Evolutionary conservation across 2,888 invertebrate genomes (phyloP).

Genomic region (Vannuccia rotundouncinata): DNA sequence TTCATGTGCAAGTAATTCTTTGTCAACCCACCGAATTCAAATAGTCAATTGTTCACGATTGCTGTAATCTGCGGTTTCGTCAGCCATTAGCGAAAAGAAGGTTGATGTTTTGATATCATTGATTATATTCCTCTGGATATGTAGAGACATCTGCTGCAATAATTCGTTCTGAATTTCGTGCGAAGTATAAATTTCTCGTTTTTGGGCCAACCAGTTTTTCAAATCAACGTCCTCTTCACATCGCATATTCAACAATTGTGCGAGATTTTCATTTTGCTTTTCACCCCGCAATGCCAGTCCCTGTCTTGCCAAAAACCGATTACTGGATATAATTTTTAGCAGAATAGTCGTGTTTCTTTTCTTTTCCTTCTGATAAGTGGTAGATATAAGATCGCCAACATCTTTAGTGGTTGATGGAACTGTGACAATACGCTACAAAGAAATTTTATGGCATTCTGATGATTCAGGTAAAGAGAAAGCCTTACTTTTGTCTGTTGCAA

Average conservation of each 20-base stretch:
- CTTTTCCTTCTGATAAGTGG: slow-evolving; percentile 40
- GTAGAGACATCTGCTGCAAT: slow-evolving; percentile 41
- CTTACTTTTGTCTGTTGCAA: slow-evolving; percentile 35
- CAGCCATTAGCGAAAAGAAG: slow-evolving; percentile 42
- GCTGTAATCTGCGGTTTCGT: slow-evolving; percentile 42
- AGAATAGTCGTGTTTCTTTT: slow-evolving; percentile 37
- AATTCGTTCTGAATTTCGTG: slow-evolving; percentile 43
- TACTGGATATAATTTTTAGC: slow-evolving; percentile 40
- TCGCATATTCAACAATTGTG: slow-evolving; percentile 41
- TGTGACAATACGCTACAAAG: slow-evolving; percentile 37
- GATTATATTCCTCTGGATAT: slow-evolving; percentile 40
- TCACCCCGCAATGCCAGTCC: slow-evolving; percentile 41
- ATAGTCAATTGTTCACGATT: slow-evolving; percentile 43
- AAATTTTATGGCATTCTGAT: slow-evolving; percentile 40
- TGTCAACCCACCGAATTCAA: slow-evolving; percentile 41
- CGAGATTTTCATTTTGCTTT: slow-evolving; percentile 41
- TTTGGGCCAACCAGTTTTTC: slow-evolving; percentile 41
- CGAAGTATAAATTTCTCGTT: slow-evolving; percentile 41
- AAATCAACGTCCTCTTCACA: slow-evolving; percentile 39
- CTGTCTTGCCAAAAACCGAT: slow-evolving; percentile 41
- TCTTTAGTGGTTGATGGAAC: slow-evolving; percentile 11
- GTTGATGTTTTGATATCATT: neutral
- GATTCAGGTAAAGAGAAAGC: slow-evolving; percentile 40
- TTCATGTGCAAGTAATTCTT: slow-evolving; percentile 41
- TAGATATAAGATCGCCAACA: slow-evolving; percentile 21